Evolutionary conservation across 2,113 vertebrate species (phyloP).

Genomic region (Chlorodrepanis virens): DNA sequence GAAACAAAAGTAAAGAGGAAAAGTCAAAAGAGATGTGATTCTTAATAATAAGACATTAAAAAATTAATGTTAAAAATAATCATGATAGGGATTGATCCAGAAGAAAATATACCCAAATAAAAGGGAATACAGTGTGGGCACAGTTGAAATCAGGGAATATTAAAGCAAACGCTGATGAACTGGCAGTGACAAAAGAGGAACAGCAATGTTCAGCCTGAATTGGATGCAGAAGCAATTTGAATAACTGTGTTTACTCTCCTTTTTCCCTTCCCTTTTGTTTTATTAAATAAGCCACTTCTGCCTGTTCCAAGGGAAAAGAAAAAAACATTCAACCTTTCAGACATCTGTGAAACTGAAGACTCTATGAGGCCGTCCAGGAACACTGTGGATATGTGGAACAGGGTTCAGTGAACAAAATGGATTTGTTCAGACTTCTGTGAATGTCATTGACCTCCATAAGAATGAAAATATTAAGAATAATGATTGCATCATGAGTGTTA

Average conservation of each 20-base stretch:
- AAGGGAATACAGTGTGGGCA: not conserved
- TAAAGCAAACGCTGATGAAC: not conserved
- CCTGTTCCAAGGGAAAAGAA: not conserved
- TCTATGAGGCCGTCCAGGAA: not conserved
- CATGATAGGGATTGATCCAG: not conserved
- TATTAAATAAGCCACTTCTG: not conserved
- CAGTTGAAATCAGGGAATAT: not conserved
- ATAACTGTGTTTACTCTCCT: not conserved
- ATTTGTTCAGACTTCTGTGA: not conserved
- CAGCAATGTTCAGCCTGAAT: not conserved
- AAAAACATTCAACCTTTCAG: not conserved
- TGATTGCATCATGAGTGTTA: not conserved
- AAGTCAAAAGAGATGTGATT: not conserved
- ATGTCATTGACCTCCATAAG: not conserved
- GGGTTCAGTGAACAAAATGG: not conserved
- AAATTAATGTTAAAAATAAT: not conserved
- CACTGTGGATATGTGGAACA: not conserved
- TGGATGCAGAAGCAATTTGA: not conserved
- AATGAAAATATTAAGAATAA: conserved; percentile 7
- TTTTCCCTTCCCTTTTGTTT: not conserved
- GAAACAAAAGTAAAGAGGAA: not conserved
- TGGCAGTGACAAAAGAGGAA: not conserved
- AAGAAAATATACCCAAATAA: not conserved
- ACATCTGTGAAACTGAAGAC: not conserved
- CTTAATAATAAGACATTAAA: not conserved